Conservation (phyloP, 2,797 vertebrate genomes). For the Zenarchopterus dispar region DNA sequence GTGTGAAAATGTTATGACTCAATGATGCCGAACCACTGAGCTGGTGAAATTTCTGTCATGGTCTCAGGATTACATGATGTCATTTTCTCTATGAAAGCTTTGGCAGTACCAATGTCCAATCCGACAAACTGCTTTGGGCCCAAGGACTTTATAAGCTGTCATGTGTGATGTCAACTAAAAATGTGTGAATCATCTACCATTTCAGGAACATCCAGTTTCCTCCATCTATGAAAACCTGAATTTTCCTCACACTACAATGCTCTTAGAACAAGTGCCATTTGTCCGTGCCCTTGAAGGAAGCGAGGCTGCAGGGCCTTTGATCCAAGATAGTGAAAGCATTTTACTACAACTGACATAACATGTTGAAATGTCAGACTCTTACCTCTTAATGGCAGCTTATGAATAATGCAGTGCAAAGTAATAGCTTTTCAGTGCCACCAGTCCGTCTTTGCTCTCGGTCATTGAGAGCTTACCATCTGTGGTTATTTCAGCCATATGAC, state of each 20-base stretch:
- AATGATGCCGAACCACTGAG: too few relatives aligned
- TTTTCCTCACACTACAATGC: neutral
- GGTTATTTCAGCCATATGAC: neutral
- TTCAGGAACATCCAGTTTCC: too few relatives aligned
- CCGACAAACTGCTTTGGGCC: too few relatives aligned
- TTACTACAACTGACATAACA: neutral
- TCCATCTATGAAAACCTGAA: too few relatives aligned
- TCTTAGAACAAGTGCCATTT: neutral
- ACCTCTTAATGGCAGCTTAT: neutral
- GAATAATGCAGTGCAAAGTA: constrained; percentile 1
- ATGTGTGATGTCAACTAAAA: too few relatives aligned
- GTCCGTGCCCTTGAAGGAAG: neutral
- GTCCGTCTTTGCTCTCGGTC: neutral
- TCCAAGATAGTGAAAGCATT: neutral
- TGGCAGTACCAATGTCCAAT: too few relatives aligned
- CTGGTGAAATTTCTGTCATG: too few relatives aligned
- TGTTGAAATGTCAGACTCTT: neutral
- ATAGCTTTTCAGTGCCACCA: neutral
- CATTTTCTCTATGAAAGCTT: too few relatives aligned
- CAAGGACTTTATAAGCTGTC: too few relatives aligned
- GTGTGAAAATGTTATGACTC: too few relatives aligned
- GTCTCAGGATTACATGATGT: too few relatives aligned
- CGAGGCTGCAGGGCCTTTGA: neutral
- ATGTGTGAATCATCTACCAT: too few relatives aligned
- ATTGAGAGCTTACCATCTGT: neutral